These are phyloP conservation scores for Gambusia holbrooki DNA, from an alignment of 2,113 vertebrate genomes.

Conservation along the genomic window DNA sequence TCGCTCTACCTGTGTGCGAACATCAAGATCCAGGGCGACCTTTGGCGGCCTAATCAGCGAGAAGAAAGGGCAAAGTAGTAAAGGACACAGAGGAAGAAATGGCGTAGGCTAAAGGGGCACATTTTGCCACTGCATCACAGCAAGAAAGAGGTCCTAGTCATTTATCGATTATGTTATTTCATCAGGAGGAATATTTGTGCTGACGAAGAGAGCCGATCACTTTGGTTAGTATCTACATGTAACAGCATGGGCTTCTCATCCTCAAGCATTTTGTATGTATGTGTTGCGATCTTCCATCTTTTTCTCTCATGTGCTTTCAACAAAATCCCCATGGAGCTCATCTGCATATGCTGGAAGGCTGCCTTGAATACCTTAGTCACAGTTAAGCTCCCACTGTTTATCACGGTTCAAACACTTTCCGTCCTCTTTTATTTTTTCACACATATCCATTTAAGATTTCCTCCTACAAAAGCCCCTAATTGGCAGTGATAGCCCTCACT, in stretches of 20 bases:
- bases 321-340: constrained; percentile 38
- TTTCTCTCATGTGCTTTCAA: constrained; percentile 54
- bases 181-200: background rate
- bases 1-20: constrained; percentile 61
- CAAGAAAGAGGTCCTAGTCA: constrained; percentile 3
- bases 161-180: background rate
- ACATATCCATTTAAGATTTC: constrained; percentile 55
- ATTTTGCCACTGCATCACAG: background rate
- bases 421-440: constrained; percentile 34
- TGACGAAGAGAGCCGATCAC: background rate
- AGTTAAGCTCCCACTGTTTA: constrained; percentile 54
- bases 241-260: background rate
- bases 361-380: constrained; percentile 64
- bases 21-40: constrained; percentile 44
- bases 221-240: background rate
- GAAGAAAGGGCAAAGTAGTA: constrained; percentile 44
- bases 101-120: background rate
- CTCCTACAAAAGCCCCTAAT: constrained; percentile 43
- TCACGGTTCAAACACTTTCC: constrained; percentile 54
- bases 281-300: constrained; percentile 26
- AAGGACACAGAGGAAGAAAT: constrained; percentile 19
- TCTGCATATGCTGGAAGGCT: constrained; percentile 63
- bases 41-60: constrained; percentile 37
- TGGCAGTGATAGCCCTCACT: constrained; percentile 48
- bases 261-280: background rate